phyloP scores from a whole-genome alignment of 2,797 vertebrate species.

The Serranus cabrilla region DNA sequence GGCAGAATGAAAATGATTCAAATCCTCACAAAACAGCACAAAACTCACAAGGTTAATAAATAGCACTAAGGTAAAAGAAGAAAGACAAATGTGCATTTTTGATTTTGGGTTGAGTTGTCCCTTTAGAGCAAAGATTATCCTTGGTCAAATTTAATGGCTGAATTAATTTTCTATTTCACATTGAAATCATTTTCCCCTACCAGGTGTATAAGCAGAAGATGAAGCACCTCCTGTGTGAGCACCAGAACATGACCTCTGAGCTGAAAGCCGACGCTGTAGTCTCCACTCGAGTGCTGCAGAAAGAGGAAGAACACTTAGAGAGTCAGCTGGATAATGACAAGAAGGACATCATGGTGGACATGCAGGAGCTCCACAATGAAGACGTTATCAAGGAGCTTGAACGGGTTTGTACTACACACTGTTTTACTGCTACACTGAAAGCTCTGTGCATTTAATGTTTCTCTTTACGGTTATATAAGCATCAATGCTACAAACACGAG shows the following conservation, averaged over 20 bases:
- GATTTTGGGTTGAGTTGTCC: too few relatives aligned
- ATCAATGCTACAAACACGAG: background rate
- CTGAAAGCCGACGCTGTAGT: conserved; percentile 83
- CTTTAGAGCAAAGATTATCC: background rate
- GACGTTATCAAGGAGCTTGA: conserved; percentile 84
- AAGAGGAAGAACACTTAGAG: conserved; percentile 87
- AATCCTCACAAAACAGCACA: too few relatives aligned
- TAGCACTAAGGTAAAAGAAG: too few relatives aligned
- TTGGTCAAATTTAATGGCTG: background rate
- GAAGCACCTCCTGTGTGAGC: conserved; percentile 94
- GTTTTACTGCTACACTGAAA: background rate
- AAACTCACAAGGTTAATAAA: too few relatives aligned
- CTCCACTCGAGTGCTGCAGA: conserved; percentile 82
- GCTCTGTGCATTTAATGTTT: conserved; percentile 6
- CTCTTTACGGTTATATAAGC: background rate
- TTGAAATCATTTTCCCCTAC: conserved; percentile 6
- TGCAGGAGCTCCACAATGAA: conserved; percentile 86
- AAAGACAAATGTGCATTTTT: too few relatives aligned
- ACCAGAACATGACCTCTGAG: conserved; percentile 91
- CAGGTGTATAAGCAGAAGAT: conserved; percentile 98
- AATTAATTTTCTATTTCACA: background rate
- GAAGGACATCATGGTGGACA: conserved; percentile 77
- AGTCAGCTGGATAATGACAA: conserved; percentile 78
- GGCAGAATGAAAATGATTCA: too few relatives aligned
- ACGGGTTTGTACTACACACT: conserved; percentile 84